These are phyloP conservation scores for Drosophila algonquin DNA, from an alignment of 2,888 invertebrate species.

Conservation along the genomic window DNA sequence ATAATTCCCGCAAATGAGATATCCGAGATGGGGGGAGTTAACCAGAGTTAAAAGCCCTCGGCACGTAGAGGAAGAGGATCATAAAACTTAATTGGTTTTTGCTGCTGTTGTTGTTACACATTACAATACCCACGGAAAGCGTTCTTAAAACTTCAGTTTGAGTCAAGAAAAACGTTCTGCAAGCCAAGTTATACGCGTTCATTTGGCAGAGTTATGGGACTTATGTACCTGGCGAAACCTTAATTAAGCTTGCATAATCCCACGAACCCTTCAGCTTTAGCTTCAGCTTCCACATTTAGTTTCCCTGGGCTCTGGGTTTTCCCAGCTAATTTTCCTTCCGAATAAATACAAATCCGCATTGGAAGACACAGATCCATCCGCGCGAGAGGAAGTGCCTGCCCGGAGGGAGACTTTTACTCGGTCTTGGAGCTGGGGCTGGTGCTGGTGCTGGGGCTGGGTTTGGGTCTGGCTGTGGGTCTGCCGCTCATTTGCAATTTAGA, in stretches of 20 bases:
- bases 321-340: constrained; percentile 13
- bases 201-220: constrained; percentile 12
- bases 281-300: background rate
- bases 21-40: constrained; percentile 18
- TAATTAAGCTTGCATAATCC: background rate
- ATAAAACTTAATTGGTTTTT: constrained; percentile 44
- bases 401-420: constrained; percentile 39
- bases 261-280: background rate
- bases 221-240: background rate
- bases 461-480: constrained; percentile 41
- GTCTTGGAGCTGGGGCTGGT: constrained; percentile 35
- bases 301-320: background rate
- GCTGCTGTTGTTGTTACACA: constrained; percentile 22
- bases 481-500: constrained; percentile 67
- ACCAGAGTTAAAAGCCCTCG: constrained; percentile 42
- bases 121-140: constrained; percentile 14
- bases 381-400: constrained; percentile 38
- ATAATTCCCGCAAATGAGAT: constrained; percentile 52
- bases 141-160: background rate
- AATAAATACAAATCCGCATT: constrained; percentile 21
- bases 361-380: constrained; percentile 1
- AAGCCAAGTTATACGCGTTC: constrained; percentile 20
- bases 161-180: constrained; percentile 10
- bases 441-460: background rate
- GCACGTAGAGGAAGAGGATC: constrained; percentile 51